phyloP scores from a whole-genome alignment of 1,140 invertebrate species.

The Drosophila melanogaster region Release_6_plus_ISO1_MT NT_037436.4:8323001-8323500 shows the following conservation, averaged over 20 bases:
- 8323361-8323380: conserved; percentile 23
- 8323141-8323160: conserved; percentile 59
- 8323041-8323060: conserved; percentile 52
- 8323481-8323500: conserved; percentile 48
- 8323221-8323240: conserved; percentile 58
- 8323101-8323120: conserved; percentile 66
- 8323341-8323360: conserved; percentile 45
- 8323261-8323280: conserved; percentile 60
- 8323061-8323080: conserved; percentile 67
- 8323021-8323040: conserved; percentile 80
- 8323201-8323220: conserved; percentile 51
- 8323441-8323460: conserved; percentile 55
- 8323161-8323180: conserved; percentile 9
- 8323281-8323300: conserved; percentile 65
- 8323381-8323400: conserved; percentile 29
- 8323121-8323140: conserved; percentile 73
- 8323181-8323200: conserved; percentile 11
- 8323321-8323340: conserved; percentile 27
- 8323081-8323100: conserved; percentile 67
- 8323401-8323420: conserved; percentile 42
- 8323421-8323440: conserved; percentile 68
- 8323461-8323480: conserved; percentile 49
- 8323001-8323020: conserved; percentile 13
- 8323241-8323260: conserved; percentile 60
- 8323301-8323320: conserved; percentile 10